Evolutionary conservation across 1,140 invertebrate genomes (phyloP).

Genomic region (Andricus grossulariae): DNA sequence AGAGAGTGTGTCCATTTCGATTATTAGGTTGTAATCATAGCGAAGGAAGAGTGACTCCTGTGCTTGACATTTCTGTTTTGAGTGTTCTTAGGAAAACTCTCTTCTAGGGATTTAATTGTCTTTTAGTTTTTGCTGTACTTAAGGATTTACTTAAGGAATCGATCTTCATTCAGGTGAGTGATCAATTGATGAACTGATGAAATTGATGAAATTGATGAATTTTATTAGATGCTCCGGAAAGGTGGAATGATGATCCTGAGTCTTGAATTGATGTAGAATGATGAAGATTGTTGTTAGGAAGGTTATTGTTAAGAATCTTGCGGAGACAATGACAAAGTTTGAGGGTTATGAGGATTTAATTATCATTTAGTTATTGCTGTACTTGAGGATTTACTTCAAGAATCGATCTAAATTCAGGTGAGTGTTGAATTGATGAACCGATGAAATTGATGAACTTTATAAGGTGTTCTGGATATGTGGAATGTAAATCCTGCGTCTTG

Average conservation of each 20-base stretch:
- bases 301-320: too few species aligned
- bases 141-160: constrained; percentile 6
- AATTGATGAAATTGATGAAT: background rate
- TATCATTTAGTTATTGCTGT: background rate
- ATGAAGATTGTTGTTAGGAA: too few species aligned
- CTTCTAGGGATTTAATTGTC: background rate
- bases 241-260: background rate
- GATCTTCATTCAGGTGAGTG: background rate
- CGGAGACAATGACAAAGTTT: background rate
- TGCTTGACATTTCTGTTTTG: background rate
- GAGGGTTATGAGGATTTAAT: background rate
- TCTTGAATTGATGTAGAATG: background rate
- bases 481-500: background rate
- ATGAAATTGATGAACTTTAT: background rate
- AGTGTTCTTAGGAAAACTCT: too few species aligned
- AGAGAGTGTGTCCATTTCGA: background rate
- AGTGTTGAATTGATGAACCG: background rate
- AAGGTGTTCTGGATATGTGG: background rate
- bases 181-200: background rate
- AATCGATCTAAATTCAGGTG: background rate
- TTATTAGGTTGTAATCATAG: background rate
- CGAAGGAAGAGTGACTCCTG: background rate
- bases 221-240: background rate
- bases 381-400: background rate
- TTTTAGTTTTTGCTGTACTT: background rate